A percentile compares a stretch with the other conserved stretches of the same genome.
Conservation (phyloP, 1,140 invertebrate species). For the Cotesia chilonis region DNA sequence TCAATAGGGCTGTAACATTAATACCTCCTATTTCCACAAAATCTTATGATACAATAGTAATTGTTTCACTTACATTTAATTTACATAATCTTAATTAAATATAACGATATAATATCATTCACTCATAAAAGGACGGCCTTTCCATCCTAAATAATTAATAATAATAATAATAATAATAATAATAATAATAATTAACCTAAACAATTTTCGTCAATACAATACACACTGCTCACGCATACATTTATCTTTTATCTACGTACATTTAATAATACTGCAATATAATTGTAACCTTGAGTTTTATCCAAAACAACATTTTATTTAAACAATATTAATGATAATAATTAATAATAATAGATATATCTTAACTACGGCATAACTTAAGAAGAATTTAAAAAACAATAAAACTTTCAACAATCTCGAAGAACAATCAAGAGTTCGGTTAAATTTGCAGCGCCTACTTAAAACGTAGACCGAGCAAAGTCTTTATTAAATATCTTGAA, state of each 20-base stretch:
- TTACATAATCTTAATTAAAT: no score
- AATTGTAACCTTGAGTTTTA: conserved; percentile 55
- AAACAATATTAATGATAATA: neutral
- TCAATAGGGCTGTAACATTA: conserved; percentile 54
- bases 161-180: no score
- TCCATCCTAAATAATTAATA: neutral
- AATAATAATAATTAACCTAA: no score
- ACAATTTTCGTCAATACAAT: no score
- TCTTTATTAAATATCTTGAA: conserved; percentile 22
- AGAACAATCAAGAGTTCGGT: conserved; percentile 30
- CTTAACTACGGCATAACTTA: no score
- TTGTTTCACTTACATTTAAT: neutral
- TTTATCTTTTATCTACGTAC: conserved; percentile 52
- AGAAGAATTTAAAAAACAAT: no score
- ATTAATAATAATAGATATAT: neutral
- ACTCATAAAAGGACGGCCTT: no score
- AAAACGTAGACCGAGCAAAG: conserved; percentile 51
- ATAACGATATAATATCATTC: no score
- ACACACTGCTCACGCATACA: neutral
- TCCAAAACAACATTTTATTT: conserved; percentile 2
- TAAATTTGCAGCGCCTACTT: conserved; percentile 48
- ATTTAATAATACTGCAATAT: conserved; percentile 66
- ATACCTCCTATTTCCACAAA: conserved; percentile 60
- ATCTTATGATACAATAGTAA: conserved; percentile 39
- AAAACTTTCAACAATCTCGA: no score